Percentiles rank a stretch among this genome's conserved stretches.
Evolutionary conservation across 2,888 invertebrate genomes (phyloP).

Genomic region (Ormyrus labotus): DNA sequence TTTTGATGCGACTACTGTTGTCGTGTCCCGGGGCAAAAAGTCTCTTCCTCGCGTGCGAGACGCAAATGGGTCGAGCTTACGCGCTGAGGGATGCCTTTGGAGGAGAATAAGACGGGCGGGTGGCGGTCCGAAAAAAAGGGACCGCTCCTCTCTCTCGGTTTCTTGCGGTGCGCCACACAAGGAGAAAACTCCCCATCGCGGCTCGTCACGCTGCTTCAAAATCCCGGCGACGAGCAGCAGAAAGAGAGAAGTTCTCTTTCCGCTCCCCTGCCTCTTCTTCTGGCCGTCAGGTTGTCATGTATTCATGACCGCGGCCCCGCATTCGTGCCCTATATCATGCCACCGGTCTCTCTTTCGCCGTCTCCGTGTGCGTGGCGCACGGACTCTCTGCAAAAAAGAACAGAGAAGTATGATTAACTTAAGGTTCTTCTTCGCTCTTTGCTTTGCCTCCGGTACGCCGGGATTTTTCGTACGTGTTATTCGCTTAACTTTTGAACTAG

Average conservation of each 20-base stretch:
- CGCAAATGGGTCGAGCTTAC: conserved; percentile 54
- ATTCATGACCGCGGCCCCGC: conserved; percentile 24
- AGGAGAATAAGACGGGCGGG: conserved; percentile 33
- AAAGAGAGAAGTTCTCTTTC: background rate
- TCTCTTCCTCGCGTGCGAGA: conserved; percentile 44
- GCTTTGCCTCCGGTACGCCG: too few relatives aligned
- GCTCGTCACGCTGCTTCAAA: conserved; percentile 73
- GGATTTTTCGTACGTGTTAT: too few relatives aligned
- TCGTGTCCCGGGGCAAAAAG: conserved; percentile 24
- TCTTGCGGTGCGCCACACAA: conserved; percentile 70
- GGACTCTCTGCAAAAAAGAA: too few relatives aligned
- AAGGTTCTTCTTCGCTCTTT: too few relatives aligned
- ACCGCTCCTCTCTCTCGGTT: conserved; percentile 57
- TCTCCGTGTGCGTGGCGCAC: too few relatives aligned
- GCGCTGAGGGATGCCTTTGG: background rate
- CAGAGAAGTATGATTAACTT: too few relatives aligned
- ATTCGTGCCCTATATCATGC: conserved; percentile 28
- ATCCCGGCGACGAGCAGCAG: conserved; percentile 46
- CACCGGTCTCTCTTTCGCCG: background rate
- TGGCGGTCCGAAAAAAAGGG: conserved; percentile 64
- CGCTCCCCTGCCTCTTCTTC: conserved; percentile 6
- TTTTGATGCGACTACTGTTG: conserved; percentile 39
- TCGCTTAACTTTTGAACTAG: too few relatives aligned
- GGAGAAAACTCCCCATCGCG: conserved; percentile 67
- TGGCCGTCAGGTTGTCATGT: conserved; percentile 31